phyloP scores from a whole-genome alignment of 2,113 vertebrate species.

The Delphinus delphis region DNA sequence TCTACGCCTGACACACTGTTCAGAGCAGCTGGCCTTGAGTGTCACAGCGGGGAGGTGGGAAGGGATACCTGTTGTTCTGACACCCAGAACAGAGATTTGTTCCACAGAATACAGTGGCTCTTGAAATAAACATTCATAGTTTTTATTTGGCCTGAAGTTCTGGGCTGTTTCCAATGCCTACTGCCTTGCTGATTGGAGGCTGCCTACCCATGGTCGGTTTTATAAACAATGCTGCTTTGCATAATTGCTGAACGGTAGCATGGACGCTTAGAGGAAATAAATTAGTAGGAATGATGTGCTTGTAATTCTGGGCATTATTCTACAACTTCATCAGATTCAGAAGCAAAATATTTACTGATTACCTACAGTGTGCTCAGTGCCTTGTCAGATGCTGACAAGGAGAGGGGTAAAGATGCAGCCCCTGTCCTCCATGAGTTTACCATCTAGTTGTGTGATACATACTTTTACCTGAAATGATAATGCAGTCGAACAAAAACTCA shows the following conservation, averaged over 20 bases:
- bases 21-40: neutral
- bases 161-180: neutral
- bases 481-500: neutral
- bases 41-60: neutral
- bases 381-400: neutral
- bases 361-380: neutral
- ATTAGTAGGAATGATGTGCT: neutral
- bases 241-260: slow-evolving; percentile 49
- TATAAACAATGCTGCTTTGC: slow-evolving; percentile 72
- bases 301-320: neutral
- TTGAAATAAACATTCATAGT: slow-evolving; percentile 48
- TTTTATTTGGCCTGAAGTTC: slow-evolving; percentile 47
- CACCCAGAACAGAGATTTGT: neutral
- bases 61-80: neutral
- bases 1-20: neutral
- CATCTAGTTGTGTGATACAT: neutral
- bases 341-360: neutral
- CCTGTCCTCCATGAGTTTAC: neutral
- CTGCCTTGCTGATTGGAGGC: slow-evolving; percentile 9
- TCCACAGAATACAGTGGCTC: neutral
- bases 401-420: neutral
- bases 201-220: slow-evolving; percentile 31
- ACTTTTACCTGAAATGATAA: neutral
- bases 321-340: neutral
- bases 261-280: slow-evolving; percentile 52